phyloP scores from a whole-genome alignment of 2,888 invertebrate species.

The Hesperia comma region DNA sequence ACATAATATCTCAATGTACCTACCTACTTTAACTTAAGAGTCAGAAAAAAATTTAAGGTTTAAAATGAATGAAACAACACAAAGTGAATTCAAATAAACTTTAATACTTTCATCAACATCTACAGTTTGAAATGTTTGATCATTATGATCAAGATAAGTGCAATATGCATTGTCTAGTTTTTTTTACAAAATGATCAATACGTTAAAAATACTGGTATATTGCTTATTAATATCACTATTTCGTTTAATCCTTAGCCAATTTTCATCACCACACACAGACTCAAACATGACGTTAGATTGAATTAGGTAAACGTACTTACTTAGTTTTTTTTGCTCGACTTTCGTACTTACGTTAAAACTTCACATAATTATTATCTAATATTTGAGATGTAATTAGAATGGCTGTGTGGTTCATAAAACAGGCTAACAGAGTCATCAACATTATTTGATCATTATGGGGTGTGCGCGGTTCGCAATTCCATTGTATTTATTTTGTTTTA shows the following conservation, averaged over 20 bases:
- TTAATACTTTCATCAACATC: conserved; percentile 75
- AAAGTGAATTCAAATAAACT: conserved; percentile 74
- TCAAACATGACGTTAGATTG: conserved; percentile 8
- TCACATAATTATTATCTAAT: neutral
- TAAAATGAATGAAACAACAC: conserved; percentile 54
- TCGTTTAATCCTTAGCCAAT: conserved; percentile 23
- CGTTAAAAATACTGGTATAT: conserved; percentile 67
- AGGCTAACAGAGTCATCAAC: too few species aligned
- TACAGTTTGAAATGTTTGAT: conserved; percentile 66
- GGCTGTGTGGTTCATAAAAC: too few species aligned
- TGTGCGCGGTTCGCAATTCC: too few species aligned
- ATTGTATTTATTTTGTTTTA: too few species aligned
- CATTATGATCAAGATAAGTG: conserved; percentile 53
- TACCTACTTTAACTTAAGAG: too few species aligned
- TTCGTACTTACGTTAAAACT: neutral
- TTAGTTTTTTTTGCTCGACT: neutral
- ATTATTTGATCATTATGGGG: too few species aligned
- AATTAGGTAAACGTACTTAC: neutral
- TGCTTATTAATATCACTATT: conserved; percentile 67
- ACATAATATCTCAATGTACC: too few species aligned
- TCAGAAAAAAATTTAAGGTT: neutral
- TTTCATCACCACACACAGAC: conserved; percentile 24
- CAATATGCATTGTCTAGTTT: conserved; percentile 45
- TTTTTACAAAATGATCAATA: conserved; percentile 39
- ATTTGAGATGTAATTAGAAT: neutral